A percentile compares a stretch with the other conserved stretches of the same genome.
Evolutionary conservation across 2,888 invertebrate genomes (phyloP).

Genomic region (Amblyteles armatorius): DNA sequence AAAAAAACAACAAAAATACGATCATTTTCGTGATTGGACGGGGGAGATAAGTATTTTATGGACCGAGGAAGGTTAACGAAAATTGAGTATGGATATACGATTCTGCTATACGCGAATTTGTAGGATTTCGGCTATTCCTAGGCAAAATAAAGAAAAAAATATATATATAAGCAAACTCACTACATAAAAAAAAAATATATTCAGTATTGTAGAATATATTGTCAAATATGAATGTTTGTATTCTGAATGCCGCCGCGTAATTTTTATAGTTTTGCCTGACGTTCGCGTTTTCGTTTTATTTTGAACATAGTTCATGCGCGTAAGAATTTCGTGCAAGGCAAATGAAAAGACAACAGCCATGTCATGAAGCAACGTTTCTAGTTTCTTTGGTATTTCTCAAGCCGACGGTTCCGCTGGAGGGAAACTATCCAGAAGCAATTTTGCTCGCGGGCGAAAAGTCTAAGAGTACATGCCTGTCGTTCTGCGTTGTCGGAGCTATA

Average conservation of each 20-base stretch:
- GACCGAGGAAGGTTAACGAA: slow-evolving; percentile 19
- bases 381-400: slow-evolving; percentile 48
- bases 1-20: slow-evolving; percentile 48
- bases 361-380: slow-evolving; percentile 33
- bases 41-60: slow-evolving; percentile 60
- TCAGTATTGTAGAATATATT: not conserved
- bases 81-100: not conserved
- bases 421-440: slow-evolving; percentile 66
- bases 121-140: no score
- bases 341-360: slow-evolving; percentile 14
- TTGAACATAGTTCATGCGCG: not conserved
- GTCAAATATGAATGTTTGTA: not conserved
- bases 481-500: slow-evolving; percentile 69
- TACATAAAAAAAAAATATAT: no score
- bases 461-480: slow-evolving; percentile 81
- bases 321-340: slow-evolving; percentile 5
- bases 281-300: not conserved
- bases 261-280: not conserved
- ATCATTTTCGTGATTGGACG: slow-evolving; percentile 66
- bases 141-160: no score
- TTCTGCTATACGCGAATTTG: not conserved
- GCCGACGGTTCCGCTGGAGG: slow-evolving; percentile 44
- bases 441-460: slow-evolving; percentile 64
- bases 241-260: not conserved
- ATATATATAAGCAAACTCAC: no score